Conservation (phyloP, 2,113 vertebrate species). For the Centrocercus urophasianus region DNA sequence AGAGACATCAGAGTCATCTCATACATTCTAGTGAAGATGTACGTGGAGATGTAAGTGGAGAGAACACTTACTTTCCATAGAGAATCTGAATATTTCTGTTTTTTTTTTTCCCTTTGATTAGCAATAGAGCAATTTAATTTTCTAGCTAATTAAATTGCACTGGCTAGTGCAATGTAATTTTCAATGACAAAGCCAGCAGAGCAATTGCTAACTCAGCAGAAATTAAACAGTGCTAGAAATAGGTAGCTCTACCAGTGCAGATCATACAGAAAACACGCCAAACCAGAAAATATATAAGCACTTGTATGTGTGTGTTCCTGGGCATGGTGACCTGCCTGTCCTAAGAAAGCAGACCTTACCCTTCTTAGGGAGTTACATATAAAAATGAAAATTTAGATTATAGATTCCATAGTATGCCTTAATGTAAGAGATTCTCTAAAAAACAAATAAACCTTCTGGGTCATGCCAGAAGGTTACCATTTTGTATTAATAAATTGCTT, state of each 20-base stretch:
- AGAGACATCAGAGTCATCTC: neutral
- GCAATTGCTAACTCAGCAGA: neutral
- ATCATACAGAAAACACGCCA: neutral
- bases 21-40: neutral
- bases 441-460: neutral
- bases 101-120: neutral
- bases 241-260: neutral
- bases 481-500: neutral
- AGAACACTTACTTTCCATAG: neutral
- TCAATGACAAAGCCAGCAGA: neutral
- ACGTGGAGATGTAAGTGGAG: neutral
- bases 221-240: neutral
- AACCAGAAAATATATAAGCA: neutral
- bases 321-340: neutral
- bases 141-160: neutral
- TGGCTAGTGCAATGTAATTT: neutral
- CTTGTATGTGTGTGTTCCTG: neutral
- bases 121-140: neutral
- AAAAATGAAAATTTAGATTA: neutral
- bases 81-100: neutral
- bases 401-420: neutral
- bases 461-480: neutral
- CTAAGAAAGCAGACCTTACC: neutral
- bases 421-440: neutral
- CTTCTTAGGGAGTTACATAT: neutral